Evolutionary conservation across 2,888 invertebrate species (phyloP), one percentile per base, ranked within the genome.

Genomic region (Prionchulus punctatus): DNA sequence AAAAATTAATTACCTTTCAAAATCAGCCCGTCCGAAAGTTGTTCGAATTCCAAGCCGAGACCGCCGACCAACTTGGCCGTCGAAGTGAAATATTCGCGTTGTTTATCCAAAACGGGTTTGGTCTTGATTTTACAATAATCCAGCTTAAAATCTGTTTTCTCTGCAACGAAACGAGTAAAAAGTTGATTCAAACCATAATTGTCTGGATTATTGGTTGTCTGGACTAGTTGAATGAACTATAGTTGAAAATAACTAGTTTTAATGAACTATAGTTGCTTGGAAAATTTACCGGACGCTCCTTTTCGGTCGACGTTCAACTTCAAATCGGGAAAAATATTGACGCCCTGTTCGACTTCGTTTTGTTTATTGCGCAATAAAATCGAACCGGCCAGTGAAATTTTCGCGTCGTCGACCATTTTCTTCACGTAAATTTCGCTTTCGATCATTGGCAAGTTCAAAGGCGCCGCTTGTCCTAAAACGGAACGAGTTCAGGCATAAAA

Each of bases 51-150:
- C 66, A 87, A 81, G 66, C 83, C 83, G 70, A 83, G 80, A 64
- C 81, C 79, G 62, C 80, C 79, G 61, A 89, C 79, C 72, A 84
- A 79, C 58, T 80, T 80, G 60, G 81, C 82, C 1, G 87, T 86
- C 59, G 88, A 79, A 28, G 82, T 78, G 61, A 90, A 78, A 63
- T 85, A 86, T 73, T 96, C 96, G 73, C 91, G 88, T 75, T 92
- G 91, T 4, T 91, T 88, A 77, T 92, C 89, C 63, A 96, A 76
- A 4, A 89, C 87, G 31, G 94, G 94, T 73, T 90, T 88, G 58
- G 94, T 90, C 48, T 86, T 84, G 57, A 96, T 84, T 59, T 85
- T 85, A 75, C 96, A 96, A 55, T 88, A 86, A 73, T 94, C 92
- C 65, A 94, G n/a, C n/a, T n/a, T n/a, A n/a, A n/a, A n/a, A n/a